Evolutionary conservation across 2,797 vertebrate genomes (phyloP), one percentile per base, ranked within the genome.

Genomic region (Poecilia velifera): DNA sequence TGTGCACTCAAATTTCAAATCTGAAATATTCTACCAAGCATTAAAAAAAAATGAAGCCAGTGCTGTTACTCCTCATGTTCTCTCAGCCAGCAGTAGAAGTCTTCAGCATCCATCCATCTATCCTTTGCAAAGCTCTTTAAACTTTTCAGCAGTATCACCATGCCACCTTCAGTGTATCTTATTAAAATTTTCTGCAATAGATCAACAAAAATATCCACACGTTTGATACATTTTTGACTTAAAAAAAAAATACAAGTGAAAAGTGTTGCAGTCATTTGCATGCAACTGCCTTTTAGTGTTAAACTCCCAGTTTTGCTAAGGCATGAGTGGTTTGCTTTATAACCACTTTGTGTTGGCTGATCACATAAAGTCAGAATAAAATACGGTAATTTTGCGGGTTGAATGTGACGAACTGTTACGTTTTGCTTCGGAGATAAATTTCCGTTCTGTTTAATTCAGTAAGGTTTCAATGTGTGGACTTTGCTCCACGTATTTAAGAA

Each of bases 11-110:
- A 68, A 41, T 36, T 75, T 73, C 34, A 13, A 49, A 64, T 74
- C 78, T 84, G 71, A 84, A 86, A 78, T 79, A 86, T 88, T 20
- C 71, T 70, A 76, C 43, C 43, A 76, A 31, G 20, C 9, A 59
- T 85, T 41, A 16, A 47, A 46, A 78, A 78, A 66, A 84, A 77
- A 83, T 72, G 43, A 82, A 77, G 39, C 39, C 28, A 74, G 66
- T 4, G 3, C 59, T 55, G 34, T 84, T 72, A 64, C 73, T 72
- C n/a, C 62, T 25, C 36, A 68, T 84, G 79, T 76, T 80, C 53
- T 43, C 41, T 18, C 20, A 74, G 70, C 16, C 72, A 36, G 66
- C 55, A 57, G 57, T 49, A 59, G 8, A 78, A 70, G 68, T 80
- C 78, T 47, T 31, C 46, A 34, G 20, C 25, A 41, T 68, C 31